These are phyloP conservation scores for Lophius americanus DNA, from an alignment of 2,797 vertebrate genomes.

Conservation along the genomic window DNA sequence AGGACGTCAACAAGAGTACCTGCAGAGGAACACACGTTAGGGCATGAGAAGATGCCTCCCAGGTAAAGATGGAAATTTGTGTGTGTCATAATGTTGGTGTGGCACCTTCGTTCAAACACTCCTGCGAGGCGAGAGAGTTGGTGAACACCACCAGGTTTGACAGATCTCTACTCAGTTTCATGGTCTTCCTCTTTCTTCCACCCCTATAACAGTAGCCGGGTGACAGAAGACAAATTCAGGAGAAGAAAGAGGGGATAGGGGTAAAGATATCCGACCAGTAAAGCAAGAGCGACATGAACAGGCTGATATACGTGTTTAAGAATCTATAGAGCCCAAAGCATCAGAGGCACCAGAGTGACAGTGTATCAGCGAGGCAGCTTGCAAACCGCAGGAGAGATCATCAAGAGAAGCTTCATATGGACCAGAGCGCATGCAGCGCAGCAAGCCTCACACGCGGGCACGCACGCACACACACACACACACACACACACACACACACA, in stretches of 20 bases:
- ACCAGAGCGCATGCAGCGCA: constrained; percentile 42
- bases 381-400: constrained; percentile 57
- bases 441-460: constrained; percentile 25
- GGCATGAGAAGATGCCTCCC: neutral
- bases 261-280: neutral
- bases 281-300: constrained; percentile 20
- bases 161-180: constrained; percentile 95
- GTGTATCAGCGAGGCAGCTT: constrained; percentile 56
- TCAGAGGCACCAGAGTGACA: constrained; percentile 22
- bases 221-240: constrained; percentile 14
- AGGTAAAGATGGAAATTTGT: neutral
- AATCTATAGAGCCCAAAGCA: constrained; percentile 39
- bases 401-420: constrained; percentile 61
- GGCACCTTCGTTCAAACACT: constrained; percentile 92
- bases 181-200: constrained; percentile 91
- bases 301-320: constrained; percentile 16
- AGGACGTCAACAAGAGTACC: constrained; percentile 92
- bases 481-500: constrained; percentile 21
- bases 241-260: constrained; percentile 14
- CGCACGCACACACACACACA: constrained; percentile 13
- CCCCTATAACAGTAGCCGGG: constrained; percentile 72
- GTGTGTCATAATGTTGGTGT: neutral
- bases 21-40: constrained; percentile 59
- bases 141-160: constrained; percentile 96
- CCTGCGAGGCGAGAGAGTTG: constrained; percentile 94